Evolutionary conservation across 1,140 invertebrate species (phyloP), one percentile per base, ranked within the genome.

Genomic region (Bombus difficillimus): DNA sequence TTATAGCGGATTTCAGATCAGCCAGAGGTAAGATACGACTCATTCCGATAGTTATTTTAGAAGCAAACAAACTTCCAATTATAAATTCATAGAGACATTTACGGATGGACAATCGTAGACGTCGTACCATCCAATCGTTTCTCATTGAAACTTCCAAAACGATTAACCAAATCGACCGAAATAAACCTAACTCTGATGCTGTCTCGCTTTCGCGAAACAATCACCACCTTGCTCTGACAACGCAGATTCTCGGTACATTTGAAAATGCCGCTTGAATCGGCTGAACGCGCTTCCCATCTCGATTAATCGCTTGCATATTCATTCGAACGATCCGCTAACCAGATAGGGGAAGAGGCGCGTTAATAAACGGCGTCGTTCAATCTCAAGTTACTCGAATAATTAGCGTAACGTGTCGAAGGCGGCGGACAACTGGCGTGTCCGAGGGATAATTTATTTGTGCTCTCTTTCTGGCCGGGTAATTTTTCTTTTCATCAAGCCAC

Each of bases 401-500:
- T 34, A 62, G 0, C 9, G 53, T 34, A 39, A 57, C 22, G 37
- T 5, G 77, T 66, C 18, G 43, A 72, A 57, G 15, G 25, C 3
- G 28, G 13, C 22, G 41, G 15, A 78, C n/a, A 34, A 41, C 43
- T 9, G 6, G 12, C 28, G 0, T 12, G 10, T 43, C 37, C 62
- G 39, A 43, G 34, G 43, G 59, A 32, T 83, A 77, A 83, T 77
- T 83, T 68, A 39, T 77, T 77, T 68, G 62, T n/a, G 22, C 28
- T 41, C 28, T 15, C 22, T 34, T 80, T 84, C 32, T 15, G 13
- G 10, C 32, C 13, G 57, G 13, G 37, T 81, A 81, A 81, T 72
- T 66, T 85, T 85, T 74, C 62, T 66, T 85, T 68, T 69, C 59
- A 79, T 64, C 25, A 37, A 68, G 41, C 10, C 74, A 59, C 47